phyloP scores from a whole-genome alignment of 2,113 vertebrate genomes.

The Lepidiolamprologus cunningtoni region DNA sequence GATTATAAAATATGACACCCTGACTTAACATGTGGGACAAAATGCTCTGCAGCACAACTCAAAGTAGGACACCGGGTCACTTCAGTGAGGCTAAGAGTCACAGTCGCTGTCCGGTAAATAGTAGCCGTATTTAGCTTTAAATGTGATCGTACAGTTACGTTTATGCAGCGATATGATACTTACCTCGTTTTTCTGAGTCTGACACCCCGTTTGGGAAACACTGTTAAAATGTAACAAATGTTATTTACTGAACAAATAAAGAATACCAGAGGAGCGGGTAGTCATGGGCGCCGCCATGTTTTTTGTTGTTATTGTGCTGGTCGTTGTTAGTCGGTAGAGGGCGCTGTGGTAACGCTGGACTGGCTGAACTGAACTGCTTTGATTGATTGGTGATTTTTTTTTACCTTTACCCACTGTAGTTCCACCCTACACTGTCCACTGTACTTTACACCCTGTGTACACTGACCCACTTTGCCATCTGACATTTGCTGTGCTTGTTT shows the following conservation, averaged over 20 bases:
- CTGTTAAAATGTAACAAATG: neutral
- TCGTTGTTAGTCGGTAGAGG: neutral
- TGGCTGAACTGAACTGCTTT: neutral
- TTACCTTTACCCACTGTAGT: neutral
- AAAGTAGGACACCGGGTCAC: neutral
- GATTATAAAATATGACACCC: neutral
- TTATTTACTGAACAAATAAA: neutral
- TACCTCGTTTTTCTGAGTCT: neutral
- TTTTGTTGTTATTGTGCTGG: neutral
- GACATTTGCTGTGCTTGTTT: neutral
- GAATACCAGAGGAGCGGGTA: rapidly evolving
- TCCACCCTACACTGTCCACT: neutral
- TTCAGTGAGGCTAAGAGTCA: neutral
- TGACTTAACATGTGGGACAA: neutral
- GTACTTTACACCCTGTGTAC: neutral
- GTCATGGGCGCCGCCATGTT: constrained; percentile 32
- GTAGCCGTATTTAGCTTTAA: neutral
- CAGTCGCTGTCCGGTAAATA: neutral
- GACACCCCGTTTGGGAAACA: neutral
- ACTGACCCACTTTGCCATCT: neutral
- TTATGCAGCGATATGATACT: neutral
- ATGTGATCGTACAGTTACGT: neutral
- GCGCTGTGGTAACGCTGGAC: neutral
- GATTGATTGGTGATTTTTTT: neutral
- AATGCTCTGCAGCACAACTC: neutral